Base-by-base conservation (phyloP, 1,140 invertebrate genomes). In the Bombus superbus region DNA sequence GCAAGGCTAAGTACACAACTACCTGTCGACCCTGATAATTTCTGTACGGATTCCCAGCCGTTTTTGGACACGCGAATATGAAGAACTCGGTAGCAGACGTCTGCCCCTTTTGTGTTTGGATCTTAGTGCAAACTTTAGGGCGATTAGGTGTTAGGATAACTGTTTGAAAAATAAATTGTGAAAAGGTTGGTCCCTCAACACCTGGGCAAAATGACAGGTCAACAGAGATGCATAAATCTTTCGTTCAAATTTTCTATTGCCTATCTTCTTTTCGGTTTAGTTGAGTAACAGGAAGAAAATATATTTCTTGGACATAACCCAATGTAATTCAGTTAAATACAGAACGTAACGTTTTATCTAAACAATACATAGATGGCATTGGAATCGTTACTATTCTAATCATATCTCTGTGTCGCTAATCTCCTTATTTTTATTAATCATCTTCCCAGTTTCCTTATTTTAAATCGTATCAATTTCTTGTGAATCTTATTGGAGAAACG, bases 11-110 rank as follows among this genome's bases (percentile, higher is more conserved):
- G 59, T 81, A 57, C 59, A 71, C 74, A 5, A 9, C 62, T 79
- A 88, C 79, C 86, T 62, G 87, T 83, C 87, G 86, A 82, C 83
- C 83, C 86, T 79, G 86, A 82, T 85, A 40, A 47, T 85, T 81
- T 81, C 78, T 73, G 15, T 69, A 38, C 11, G 57, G 44, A 40
- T 62, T 74, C 18, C 59, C 53, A 59, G 28, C 62, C 38, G 40
- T 75, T 86, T 83, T 76, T 35, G 11, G 76, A 62, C 83, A 72
- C 25, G 40, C 53, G 32, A 9, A 5, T 42, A 47, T n/a, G 9
- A 25, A 13, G 32, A 71, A 32, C 64, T 42, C 3, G 1, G 11
- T 5, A 32, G 13, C 38, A 13, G 25, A 13, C 0, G 38, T 2
- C 13, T 28, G 3, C 11, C 1, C 22, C 13, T 59, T 53, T 28